Evolutionary conservation across 2,888 invertebrate species (phyloP).

Genomic region (Crematogaster levior): DNA sequence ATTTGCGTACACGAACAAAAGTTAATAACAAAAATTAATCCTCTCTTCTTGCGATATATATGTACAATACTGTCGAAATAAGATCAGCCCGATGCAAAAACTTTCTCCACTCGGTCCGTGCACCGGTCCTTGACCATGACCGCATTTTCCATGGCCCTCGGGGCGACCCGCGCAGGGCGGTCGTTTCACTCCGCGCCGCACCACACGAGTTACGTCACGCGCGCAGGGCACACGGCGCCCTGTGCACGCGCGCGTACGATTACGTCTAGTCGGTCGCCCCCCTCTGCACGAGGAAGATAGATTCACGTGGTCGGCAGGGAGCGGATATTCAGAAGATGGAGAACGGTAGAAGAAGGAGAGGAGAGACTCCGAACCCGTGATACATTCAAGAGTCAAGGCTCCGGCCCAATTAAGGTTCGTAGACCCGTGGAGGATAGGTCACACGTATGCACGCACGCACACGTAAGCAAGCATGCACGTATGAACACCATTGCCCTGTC

Average conservation of each 20-base stretch:
- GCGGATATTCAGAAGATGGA: conserved; percentile 60
- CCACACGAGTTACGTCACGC: conserved; percentile 63
- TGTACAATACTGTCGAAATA: conserved; percentile 27
- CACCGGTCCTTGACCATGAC: conserved; percentile 74
- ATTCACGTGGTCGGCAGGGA: conserved; percentile 53
- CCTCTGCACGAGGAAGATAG: conserved; percentile 53
- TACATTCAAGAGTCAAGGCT: conserved; percentile 78
- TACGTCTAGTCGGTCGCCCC: conserved; percentile 50
- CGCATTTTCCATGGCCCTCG: conserved; percentile 70
- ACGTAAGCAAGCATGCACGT: neutral
- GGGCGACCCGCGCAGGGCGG: conserved; percentile 61
- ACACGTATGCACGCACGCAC: conserved; percentile 46
- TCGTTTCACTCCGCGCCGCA: conserved; percentile 30
- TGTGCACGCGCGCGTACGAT: conserved; percentile 64
- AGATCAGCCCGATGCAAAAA: conserved; percentile 37
- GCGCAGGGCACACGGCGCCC: conserved; percentile 62
- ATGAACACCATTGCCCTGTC: conserved; percentile 21
- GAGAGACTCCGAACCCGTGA: conserved; percentile 53
- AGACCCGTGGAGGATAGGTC: conserved; percentile 79
- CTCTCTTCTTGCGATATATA: neutral
- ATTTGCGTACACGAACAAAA: neutral
- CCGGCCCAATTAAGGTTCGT: conserved; percentile 82
- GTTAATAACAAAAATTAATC: no score
- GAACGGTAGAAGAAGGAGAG: conserved; percentile 39
- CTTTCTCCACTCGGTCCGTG: conserved; percentile 53